phyloP scores from a whole-genome alignment of 1,140 invertebrate species.

The Drosophila ficusphila region DNA sequence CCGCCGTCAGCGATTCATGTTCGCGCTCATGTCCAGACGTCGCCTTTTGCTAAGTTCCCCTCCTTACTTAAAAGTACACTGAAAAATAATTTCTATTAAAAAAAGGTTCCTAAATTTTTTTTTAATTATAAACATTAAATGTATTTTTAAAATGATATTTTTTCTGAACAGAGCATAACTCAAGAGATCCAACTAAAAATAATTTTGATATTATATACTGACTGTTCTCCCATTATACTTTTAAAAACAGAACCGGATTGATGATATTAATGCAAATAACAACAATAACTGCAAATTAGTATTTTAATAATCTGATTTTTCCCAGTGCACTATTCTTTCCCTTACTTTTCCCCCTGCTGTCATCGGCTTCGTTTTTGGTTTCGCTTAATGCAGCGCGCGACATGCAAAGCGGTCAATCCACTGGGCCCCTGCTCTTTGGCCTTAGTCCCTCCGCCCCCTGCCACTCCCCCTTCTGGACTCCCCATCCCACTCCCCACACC shows the following conservation, averaged over 20 bases:
- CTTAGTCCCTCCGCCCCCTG: background rate
- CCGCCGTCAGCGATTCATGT: slow-evolving; percentile 79
- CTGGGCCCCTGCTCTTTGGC: slow-evolving; percentile 30
- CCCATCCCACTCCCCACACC: background rate
- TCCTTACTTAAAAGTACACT: background rate
- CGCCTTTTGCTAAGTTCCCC: slow-evolving; percentile 6
- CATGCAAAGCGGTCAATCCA: slow-evolving; percentile 64
- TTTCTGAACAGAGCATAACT: no score
- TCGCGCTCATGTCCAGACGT: slow-evolving; percentile 73
- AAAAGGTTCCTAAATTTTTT: no score
- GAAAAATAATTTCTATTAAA: background rate
- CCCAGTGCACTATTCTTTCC: slow-evolving; percentile 10
- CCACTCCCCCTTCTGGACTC: background rate
- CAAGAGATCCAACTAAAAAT: no score
- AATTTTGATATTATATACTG: no score
- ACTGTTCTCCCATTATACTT: no score
- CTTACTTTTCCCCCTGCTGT: slow-evolving; percentile 19
- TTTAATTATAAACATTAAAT: background rate
- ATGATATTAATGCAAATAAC: no score
- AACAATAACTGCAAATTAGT: no score
- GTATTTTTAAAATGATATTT: no score
- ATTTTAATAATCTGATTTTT: background rate
- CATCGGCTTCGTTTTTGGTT: slow-evolving; percentile 51
- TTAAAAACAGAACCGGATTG: no score
- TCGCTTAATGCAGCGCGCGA: slow-evolving; percentile 73